Percentiles rank a stretch among this genome's conserved stretches.
Conservation (phyloP, 2,888 invertebrate species). For the Metellina segmentata region DNA sequence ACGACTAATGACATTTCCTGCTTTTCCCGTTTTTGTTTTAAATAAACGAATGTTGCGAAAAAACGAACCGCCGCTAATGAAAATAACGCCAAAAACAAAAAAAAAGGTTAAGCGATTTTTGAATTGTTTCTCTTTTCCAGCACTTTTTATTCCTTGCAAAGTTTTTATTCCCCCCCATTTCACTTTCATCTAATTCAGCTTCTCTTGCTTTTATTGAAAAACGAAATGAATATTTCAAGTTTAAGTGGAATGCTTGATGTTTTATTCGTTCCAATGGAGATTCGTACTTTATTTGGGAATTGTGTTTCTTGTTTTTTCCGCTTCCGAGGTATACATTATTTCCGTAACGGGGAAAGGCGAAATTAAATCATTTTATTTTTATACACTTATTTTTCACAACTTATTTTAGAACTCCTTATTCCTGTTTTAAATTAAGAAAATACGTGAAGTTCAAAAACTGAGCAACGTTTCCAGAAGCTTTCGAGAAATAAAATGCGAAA, state of each 20-base stretch:
- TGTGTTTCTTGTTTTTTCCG: constrained; percentile 32
- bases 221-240: constrained; percentile 59
- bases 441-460: neutral
- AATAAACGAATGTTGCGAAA: constrained; percentile 53
- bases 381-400: neutral
- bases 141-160: constrained; percentile 15
- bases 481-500: neutral
- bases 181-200: constrained; percentile 65
- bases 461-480: neutral
- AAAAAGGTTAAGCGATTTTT: constrained; percentile 59
- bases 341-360: constrained; percentile 38
- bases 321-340: constrained; percentile 37
- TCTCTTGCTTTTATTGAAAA: constrained; percentile 63
- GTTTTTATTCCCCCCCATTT: constrained; percentile 18
- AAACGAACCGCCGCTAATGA: constrained; percentile 56
- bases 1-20: constrained; percentile 65
- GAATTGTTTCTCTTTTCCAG: constrained; percentile 54
- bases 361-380: constrained; percentile 11
- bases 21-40: constrained; percentile 57
- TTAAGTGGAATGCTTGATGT: constrained; percentile 51
- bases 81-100: constrained; percentile 33
- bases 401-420: neutral
- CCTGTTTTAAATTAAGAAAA: neutral
- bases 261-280: constrained; percentile 45
- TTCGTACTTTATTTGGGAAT: constrained; percentile 39